phyloP scores from a whole-genome alignment of 2,797 vertebrate species.

The Sparidentex hasta region DNA sequence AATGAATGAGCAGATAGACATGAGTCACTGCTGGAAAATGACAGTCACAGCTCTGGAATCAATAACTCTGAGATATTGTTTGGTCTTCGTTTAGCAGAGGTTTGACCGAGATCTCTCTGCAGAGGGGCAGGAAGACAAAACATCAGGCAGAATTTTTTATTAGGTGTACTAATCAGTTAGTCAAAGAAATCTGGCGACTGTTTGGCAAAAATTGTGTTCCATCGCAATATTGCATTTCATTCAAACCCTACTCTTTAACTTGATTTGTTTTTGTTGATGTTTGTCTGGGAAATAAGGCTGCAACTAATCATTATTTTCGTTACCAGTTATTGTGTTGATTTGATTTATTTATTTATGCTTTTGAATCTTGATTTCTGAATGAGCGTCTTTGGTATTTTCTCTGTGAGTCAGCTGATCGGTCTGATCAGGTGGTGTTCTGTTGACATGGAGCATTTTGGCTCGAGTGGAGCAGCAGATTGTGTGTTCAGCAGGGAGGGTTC shows the following conservation, averaged over 20 bases:
- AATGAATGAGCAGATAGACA: slow-evolving; percentile 24
- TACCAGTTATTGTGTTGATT: neutral
- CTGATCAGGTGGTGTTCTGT: slow-evolving; percentile 25
- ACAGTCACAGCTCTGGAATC: slow-evolving; percentile 51
- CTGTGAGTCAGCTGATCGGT: slow-evolving; percentile 14
- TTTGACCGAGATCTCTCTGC: slow-evolving; percentile 1
- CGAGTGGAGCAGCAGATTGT: slow-evolving; percentile 66
- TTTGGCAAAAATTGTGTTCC: neutral
- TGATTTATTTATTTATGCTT: neutral
- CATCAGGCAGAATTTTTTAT: slow-evolving; percentile 1
- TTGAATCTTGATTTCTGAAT: neutral
- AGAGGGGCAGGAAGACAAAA: slow-evolving; percentile 3
- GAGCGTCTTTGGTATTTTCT: slow-evolving; percentile 3
- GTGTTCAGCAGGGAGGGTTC: slow-evolving; percentile 42
- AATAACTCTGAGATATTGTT: slow-evolving; percentile 51
- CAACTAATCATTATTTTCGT: neutral
- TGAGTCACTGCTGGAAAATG: slow-evolving; percentile 62
- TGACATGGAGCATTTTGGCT: slow-evolving; percentile 54
- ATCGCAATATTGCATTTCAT: neutral
- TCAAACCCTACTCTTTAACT: neutral
- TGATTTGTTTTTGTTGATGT: neutral
- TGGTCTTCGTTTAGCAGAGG: slow-evolving; percentile 18
- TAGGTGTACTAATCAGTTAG: neutral
- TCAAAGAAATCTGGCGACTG: neutral
- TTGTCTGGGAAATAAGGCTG: neutral